phyloP scores from a whole-genome alignment of 2,797 vertebrate genomes.

The Brotogeris chrysoptera region DNA sequence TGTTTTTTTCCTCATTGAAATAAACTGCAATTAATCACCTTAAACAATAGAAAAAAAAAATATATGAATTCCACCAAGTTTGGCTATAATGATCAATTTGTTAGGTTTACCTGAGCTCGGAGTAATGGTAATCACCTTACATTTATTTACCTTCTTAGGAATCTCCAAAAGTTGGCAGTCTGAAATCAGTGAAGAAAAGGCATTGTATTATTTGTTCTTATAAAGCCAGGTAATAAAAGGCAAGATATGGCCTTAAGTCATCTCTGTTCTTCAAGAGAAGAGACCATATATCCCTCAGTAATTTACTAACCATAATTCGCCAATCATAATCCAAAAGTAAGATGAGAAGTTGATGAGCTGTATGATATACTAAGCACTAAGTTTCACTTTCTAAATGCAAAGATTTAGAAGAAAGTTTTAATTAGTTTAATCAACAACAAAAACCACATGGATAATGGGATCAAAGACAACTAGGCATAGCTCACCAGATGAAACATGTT shows the following conservation, averaged over 20 bases:
- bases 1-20: neutral
- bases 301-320: neutral
- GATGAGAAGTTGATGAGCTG: neutral
- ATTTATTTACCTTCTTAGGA: neutral
- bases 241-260: neutral
- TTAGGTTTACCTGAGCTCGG: neutral
- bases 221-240: neutral
- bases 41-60: neutral
- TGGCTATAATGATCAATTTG: neutral
- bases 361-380: neutral
- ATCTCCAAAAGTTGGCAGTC: neutral
- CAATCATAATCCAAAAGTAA: neutral
- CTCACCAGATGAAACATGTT: neutral
- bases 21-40: neutral
- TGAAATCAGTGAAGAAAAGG: neutral
- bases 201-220: neutral
- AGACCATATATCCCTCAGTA: neutral
- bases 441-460: neutral
- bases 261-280: neutral
- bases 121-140: neutral
- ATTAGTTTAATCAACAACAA: neutral
- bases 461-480: neutral
- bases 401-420: neutral
- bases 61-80: neutral
- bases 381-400: neutral